Evolutionary conservation across 2,888 invertebrate species (phyloP), one percentile per base, ranked within the genome.

Genomic region (Drosophila tanythrix): DNA sequence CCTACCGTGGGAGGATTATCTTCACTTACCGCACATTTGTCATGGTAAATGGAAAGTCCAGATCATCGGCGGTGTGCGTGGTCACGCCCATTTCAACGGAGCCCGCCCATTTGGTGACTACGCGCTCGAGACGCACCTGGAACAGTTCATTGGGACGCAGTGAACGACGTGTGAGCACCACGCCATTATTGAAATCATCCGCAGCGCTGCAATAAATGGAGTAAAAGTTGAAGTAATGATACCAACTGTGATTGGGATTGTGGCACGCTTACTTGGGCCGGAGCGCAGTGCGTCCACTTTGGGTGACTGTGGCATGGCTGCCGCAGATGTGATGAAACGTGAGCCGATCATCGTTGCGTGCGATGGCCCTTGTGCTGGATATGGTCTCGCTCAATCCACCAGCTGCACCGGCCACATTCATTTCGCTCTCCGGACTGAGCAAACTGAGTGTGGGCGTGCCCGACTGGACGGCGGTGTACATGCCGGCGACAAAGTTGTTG

Each of bases 71-170:
- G 79, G 96, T 96, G 93, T 98, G 97, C 69, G 97, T 97, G 61
- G 98, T 99, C 70, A 98, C 97, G 79, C 97, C 98, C 93, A 97
- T 97, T 94, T 98, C 98, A 81, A 99, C 97, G 50, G 98, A 98
- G 43, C 98, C 98, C 38, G 98, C 98, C 98, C 98, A 98, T 93
- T 98, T 97, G 31, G 97, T 96, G 31, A 98, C 97, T 88, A 98
- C 96, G 89, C 97, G 95, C 91, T 98, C 98, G 65, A 99, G 94
- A 61, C 97, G 94, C 64, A 99, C 97, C 94, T 98, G 98, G 93
- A 99, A 99, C 89, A 98, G 93, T 93, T 99, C 99, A 89, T 97
- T 97, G 15, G 96, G 95, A 88, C 96, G 96, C 70, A 99, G 93
- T 0, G 97, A 96, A 53, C 99, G 95, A 79, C 96, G 96, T 2